Evolutionary conservation across 1,140 invertebrate genomes (phyloP), one percentile per base, ranked within the genome.

Genomic region (Ooceraea biroi): DNA sequence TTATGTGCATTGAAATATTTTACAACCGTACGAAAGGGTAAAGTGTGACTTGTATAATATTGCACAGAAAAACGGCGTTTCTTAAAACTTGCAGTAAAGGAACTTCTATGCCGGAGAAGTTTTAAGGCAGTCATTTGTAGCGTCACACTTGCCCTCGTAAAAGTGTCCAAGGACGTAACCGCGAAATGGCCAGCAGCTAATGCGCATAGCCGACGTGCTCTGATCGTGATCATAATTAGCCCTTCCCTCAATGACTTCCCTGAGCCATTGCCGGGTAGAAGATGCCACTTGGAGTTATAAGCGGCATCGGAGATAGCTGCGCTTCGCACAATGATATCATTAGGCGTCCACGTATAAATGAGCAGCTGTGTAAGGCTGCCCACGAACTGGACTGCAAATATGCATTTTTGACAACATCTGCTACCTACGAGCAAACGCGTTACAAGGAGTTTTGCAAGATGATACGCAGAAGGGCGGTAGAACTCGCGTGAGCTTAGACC

Each of bases 291-390:
- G 5, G 68, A 73, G n/a, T 68, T 52, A 30, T 83, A 89, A 52
- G 69, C 76, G 22, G 86, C 65, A 8, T 83, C 77, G 12, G 41
- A 63, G n/a, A 89, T 57, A 44, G n/a, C 58, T 7, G 7, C 17
- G 46, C 88, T 89, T 25, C 82, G 71, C 11, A 68, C 61, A 5
- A 86, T 88, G 71, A 89, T 86, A 36, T 80, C 82, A 19, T 88
- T 84, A 48, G 82, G 85, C 11, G 84, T 88, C 82, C 86, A 86
- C 17, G 88, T 84, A 27, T 84, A 86, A 61, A 88, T 78, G 52
- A 86, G 63, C n/a, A 88, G 44, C 57, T 89, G 88, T 7, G 46
- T 66, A 52, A 87, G n/a, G 11, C 48, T 50, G 27, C 76, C 82
- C 22, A 65, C 11, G n/a, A 87, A 69, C 48, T 85, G 74, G 41